Base-by-base conservation (phyloP, 2,888 invertebrate genomes). In the Drosophila tripunctata region DNA sequence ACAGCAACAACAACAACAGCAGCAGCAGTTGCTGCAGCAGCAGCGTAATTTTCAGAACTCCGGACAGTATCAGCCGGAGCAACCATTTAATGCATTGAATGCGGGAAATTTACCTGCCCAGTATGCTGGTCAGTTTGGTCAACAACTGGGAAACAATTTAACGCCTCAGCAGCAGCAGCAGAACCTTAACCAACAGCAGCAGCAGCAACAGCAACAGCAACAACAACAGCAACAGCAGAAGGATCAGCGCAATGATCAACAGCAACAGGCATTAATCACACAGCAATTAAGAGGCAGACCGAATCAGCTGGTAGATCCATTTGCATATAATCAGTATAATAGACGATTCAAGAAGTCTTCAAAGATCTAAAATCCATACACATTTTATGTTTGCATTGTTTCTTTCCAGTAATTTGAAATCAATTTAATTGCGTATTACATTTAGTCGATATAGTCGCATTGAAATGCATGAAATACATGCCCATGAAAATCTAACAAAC, bases 301-400 rank as follows among this genome's bases (percentile, higher is more conserved):
- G 7, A 91, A 89, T 60, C 91, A 91, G 55, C 67, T 91, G 48
- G 87, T 90, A 1, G 89, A 86, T 72, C 88, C 90, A 3, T 91
- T 80, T 67, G 90, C 84, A 10, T 91, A 89, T 43, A 90, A 88
- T 65, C 91, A 91, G 56, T 91, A 90, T 52, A 88, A 90, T 57
- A 87, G 91, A 2, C 89, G 91, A 27, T 91, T 83, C 50, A 91
- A 91, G 71, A 91, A 90, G 72, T 81, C 84, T 12, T 73, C 90
- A 27, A 75, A 82, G 40, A 62, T 66, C 19, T 75, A 40, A 72
- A 7, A 7, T 3, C 1, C 5, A n/a, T 19, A 21, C 4, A 21
- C 21, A 30, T 36, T 21, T 33, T 3, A 17, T 50, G 44, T 56
- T 31, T 41, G 15, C 40, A 44, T 50, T 57, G 51, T 47, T 50